Conservation (phyloP, 2,113 vertebrate genomes). For the Sebastes fasciatus region DNA sequence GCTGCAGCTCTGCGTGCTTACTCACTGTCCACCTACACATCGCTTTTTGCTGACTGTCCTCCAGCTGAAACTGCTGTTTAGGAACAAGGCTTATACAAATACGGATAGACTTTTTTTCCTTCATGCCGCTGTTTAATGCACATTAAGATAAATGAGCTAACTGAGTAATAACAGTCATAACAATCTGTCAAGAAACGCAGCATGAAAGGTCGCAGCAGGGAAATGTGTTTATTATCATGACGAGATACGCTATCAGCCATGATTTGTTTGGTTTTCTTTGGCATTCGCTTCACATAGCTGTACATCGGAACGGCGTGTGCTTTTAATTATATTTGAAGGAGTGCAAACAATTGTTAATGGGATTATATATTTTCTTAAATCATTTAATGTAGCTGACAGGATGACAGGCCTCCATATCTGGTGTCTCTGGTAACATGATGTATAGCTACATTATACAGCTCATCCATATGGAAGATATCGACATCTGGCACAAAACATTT, state of each 20-base stretch:
- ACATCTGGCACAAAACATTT: conserved; percentile 60
- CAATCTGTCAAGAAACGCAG: conserved; percentile 47
- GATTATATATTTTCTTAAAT: conserved; percentile 55
- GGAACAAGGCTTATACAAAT: neutral
- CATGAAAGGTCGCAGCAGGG: conserved; percentile 53
- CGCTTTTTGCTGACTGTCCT: conserved; percentile 8
- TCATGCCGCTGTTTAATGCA: conserved; percentile 10
- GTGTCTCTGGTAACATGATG: conserved; percentile 34
- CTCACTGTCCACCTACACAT: conserved; percentile 28
- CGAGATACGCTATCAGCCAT: conserved; percentile 58
- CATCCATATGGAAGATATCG: conserved; percentile 70
- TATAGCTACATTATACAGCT: conserved; percentile 24
- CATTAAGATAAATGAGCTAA: conserved; percentile 44
- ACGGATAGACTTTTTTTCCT: neutral
- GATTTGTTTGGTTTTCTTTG: conserved; percentile 63
- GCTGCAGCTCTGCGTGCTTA: conserved; percentile 18
- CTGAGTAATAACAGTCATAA: conserved; percentile 49
- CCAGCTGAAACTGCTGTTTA: conserved; percentile 17
- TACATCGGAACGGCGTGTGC: conserved; percentile 27
- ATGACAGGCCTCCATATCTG: conserved; percentile 30
- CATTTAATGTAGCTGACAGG: conserved; percentile 37
- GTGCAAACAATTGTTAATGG: conserved; percentile 61
- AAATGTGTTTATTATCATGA: conserved; percentile 73
- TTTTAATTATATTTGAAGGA: conserved; percentile 62
- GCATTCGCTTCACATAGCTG: conserved; percentile 37